Evolutionary conservation across 2,888 invertebrate genomes (phyloP).

Genomic region (Mesorhabditis belari): DNA sequence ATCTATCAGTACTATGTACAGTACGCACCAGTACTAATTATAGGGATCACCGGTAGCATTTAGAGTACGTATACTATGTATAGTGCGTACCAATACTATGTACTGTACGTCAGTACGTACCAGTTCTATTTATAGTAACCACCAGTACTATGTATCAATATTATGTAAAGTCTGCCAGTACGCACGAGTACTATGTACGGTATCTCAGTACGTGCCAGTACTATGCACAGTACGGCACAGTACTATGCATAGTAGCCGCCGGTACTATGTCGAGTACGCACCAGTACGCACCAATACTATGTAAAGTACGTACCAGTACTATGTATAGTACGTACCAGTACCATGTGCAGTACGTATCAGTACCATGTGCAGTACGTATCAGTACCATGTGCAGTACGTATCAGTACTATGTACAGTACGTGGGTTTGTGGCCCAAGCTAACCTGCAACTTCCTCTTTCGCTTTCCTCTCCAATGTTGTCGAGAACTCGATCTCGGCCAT

Average conservation of each 20-base stretch:
- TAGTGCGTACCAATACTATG: background rate
- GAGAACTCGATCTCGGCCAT: conserved; percentile 18
- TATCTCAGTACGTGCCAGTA: background rate
- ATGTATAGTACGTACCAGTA: background rate
- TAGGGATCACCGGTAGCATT: too few relatives aligned
- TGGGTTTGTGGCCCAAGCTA: too few relatives aligned
- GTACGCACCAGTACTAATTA: too few relatives aligned
- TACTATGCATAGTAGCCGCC: background rate
- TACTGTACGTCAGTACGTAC: background rate
- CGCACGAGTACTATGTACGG: background rate
- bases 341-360: background rate
- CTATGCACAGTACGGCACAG: background rate
- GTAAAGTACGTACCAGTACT: background rate
- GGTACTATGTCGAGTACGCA: too few relatives aligned
- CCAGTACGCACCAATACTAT: background rate
- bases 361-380: background rate
- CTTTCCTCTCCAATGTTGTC: conserved; percentile 7
- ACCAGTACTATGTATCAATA: too few relatives aligned
- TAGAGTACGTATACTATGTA: too few relatives aligned
- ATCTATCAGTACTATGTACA: background rate
- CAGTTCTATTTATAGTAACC: background rate
- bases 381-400: background rate
- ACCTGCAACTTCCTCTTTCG: background rate
- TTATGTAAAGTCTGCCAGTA: too few relatives aligned
- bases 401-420: background rate